Base-by-base conservation (phyloP, 2,113 vertebrate species). In the Anarrhichthys ocellatus region DNA sequence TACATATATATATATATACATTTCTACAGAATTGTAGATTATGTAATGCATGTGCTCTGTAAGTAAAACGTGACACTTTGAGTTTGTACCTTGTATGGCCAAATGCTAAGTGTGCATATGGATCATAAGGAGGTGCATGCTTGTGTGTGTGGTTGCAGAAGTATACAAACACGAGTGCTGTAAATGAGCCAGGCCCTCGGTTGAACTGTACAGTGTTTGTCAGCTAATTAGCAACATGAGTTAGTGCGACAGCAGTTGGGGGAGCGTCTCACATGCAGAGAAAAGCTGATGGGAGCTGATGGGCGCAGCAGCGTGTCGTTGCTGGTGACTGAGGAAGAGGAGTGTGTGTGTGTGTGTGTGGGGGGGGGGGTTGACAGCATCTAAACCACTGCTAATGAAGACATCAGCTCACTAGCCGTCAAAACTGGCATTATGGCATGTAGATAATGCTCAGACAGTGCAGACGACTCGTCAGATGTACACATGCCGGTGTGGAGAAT, bases 181-280 rank as follows among this genome's bases (percentile, higher is more conserved):
- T 76, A 84, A 88, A 80, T 67, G 75, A 67, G 50, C 76, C 85
- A 74, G 81, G 63, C 61, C 83, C 66, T 76, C 36, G 42, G 76
- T 85, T 66, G 62, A 84, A 76, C 58, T 85, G 83, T 81, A 52
- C 66, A 34, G 76, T 86, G 87, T 92, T 92, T 94, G 92, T 93
- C 92, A 92, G 92, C 90, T 91, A 93, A 94, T 94, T 93, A 94
- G 92, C 86, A 79, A 87, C 88, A 84, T 83, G 92, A 90, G 89
- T 92, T 89, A 89, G 88, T 69, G 88, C 58, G 82, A 81, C 87
- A 89, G 91, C 88, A 88, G 88, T 87, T 76, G 85, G 87, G 83
- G 78, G 80, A 91, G 86, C 73, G 13, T 59, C 83, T 88, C 79
- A 70, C 87, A 88, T 18, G 66, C 81, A 79, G 86, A 85, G 88